Base-by-base conservation (phyloP, 1,140 invertebrate genomes). In the Alviniconcha marisindica region DNA sequence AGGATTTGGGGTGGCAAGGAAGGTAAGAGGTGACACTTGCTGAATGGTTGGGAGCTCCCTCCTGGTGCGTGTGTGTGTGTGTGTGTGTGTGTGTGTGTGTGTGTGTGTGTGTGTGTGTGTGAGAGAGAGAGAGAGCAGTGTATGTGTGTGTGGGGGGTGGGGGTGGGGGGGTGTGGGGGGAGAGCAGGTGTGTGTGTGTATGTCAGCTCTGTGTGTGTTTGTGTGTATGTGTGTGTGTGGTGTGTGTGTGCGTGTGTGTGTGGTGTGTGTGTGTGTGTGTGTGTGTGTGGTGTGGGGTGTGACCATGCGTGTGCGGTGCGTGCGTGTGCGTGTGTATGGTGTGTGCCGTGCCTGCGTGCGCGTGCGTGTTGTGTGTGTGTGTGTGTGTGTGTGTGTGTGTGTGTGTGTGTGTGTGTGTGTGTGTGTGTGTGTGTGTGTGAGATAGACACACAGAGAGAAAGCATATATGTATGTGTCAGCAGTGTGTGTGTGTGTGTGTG, bases 271-370 rank as follows among this genome's bases (percentile, higher is more conserved):
- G 44, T 48, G 44, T 48, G 44, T 48, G 44, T 48, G 44, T 48
- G 44, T 5, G 44, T 5, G 44, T 5, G 44, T 5, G 44, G 44
- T 48, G n/a, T n/a, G n/a, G n/a, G n/a, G n/a, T n/a, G n/a, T n/a
- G n/a, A n/a, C n/a, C n/a, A n/a, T n/a, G n/a, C n/a, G 18, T 48
- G 44, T 48, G 44, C 18, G 44, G 44, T 48, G 5, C 33, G n/a
- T 33, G 63, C 36, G 63, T 69, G 63, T 69, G 63, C 36, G 63
- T 69, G 63, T 69, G 63, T 69, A 31, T 69, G 63, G 31, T 69
- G 63, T 48, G 44, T 48, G 18, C 44, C 5, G 44, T 48, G 44
- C 18, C 7, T 48, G 7, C n/a, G n/a, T n/a, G n/a, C n/a, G n/a
- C n/a, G n/a, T n/a, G n/a, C n/a, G n/a, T n/a, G n/a, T n/a, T 48